Evolutionary conservation across 2,888 invertebrate genomes (phyloP).

Genomic region (Alloplasta piceator): DNA sequence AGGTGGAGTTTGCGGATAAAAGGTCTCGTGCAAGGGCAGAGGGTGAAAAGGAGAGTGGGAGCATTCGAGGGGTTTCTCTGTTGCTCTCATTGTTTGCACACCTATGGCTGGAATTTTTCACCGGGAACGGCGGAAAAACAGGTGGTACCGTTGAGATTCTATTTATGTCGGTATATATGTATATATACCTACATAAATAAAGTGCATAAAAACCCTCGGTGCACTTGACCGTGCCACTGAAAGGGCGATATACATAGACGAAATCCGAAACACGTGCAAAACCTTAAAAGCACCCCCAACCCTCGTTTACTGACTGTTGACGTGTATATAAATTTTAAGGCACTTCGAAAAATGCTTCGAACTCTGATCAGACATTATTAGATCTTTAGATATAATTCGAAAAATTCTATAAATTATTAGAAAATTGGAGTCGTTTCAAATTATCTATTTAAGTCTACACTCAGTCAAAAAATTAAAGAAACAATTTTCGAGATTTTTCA

Average conservation of each 20-base stretch:
- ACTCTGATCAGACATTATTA: too few species aligned
- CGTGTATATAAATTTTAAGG: not conserved
- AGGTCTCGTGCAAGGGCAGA: conserved; percentile 4
- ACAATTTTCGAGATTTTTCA: too few species aligned
- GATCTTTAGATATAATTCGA: not conserved
- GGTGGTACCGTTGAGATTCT: conserved; percentile 39
- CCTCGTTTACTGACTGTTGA: not conserved
- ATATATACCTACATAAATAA: too few species aligned
- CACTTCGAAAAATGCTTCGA: not conserved
- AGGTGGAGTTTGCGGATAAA: conserved; percentile 33
- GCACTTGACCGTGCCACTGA: conserved; percentile 47
- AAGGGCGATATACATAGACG: not conserved
- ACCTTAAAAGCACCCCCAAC: conserved; percentile 16
- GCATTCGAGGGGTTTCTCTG: conserved; percentile 10
- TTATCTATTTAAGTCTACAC: too few species aligned
- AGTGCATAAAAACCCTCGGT: not conserved
- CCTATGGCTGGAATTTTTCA: conserved; percentile 43
- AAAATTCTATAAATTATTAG: not conserved
- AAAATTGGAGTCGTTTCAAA: conserved; percentile 7
- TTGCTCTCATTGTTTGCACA: conserved; percentile 56
- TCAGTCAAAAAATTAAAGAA: too few species aligned
- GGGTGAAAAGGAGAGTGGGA: conserved; percentile 30
- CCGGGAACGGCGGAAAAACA: conserved; percentile 49
- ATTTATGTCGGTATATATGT: not conserved
- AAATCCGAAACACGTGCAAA: conserved; percentile 42